Base-by-base conservation (phyloP, 2,888 invertebrate species). In the Trachelus iudaicus region DNA sequence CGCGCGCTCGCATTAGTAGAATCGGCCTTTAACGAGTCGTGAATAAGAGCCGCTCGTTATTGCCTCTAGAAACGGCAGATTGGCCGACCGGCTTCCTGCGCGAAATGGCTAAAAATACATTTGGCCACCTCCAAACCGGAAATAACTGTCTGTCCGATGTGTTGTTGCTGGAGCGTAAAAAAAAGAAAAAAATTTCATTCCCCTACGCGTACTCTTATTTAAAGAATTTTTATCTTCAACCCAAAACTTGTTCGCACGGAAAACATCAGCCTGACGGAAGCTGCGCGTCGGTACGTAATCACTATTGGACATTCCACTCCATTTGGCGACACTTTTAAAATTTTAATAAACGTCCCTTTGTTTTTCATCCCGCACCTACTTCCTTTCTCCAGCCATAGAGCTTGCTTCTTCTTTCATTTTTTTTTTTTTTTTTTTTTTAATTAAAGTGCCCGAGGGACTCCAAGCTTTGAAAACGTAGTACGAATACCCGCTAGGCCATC, bases 261-360 rank as follows among this genome's bases (percentile, higher is more conserved):
- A 56, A 23, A 56, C 23, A 56, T 56, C 56, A 23, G 56, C 56
- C 56, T 23, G 56, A 56, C 56, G 23, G 56, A 56, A 9, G 56
- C 56, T 23, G 56, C 56, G 56, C 56, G 56, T 76, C 79, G 76
- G 77, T 80, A 78, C 79, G 81, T 79, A 82, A 81, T 78, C 73
- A 35, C 81, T 82, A 84, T 84, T 83, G 81, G 80, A 83, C 83
- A 81, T 85, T 83, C 80, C 83, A 81, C 76, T 82, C 81, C 78
- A 82, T 81, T 81, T 78, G 80, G 80, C 77, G 73, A 80, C 79
- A 79, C 82, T 81, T 80, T 78, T 79, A 81, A 84, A 82, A 79
- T 82, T 82, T 77, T 82, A 84, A 84, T 83, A 79, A 81, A 83
- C 80, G 56, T 81, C 76, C 69, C 34, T 73, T 56, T 56, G 56